Base-by-base conservation (phyloP, 92 coral and sea anemone genomes). In the Phenganax subtilis region DNA sequence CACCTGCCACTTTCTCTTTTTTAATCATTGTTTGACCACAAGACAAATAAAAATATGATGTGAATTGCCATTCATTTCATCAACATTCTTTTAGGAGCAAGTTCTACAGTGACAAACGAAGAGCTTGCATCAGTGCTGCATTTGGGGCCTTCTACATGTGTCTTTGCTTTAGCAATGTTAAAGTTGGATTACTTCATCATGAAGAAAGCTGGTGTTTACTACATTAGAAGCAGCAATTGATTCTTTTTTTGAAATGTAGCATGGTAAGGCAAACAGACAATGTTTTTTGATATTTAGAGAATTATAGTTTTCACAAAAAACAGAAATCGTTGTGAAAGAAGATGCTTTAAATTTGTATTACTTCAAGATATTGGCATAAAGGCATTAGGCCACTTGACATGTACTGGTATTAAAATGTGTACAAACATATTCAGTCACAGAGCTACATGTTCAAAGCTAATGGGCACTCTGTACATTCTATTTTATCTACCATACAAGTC, bases 141-240 rank as follows among this genome's bases (percentile, higher is more conserved):
- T 0, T 67, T 78, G 57, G 82, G 82, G 14, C 72, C 82, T 14
- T 58, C 7, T 57, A 60, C 56, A 60, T 72, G 72, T 3, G 58
- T 58, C 47, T 78, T 78, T 55, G 67, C 55, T 30, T 29, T 78
- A 29, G 72, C 51, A 11, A 78, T 78, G 82, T 8, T 78, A 9
- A 78, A 78, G 55, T 72, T 78, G 0, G 53, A 62, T 12, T 78
- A 78, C 54, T 61, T 78, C 58, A 78, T 72, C 44, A 25, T 78
- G 6, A 52, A 58, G 55, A 61, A 37, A 25, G 10, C 65, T 28
- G 82, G 82, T 12, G 30, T 61, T 5, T 78, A 78, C 52, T 29
- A 60, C 47, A 59, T 78, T 8, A 25, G 51, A 54, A 16, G 11
- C 29, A 51, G 44, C 0, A 72, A 1, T 14, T 72, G 56, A 0